Base-by-base conservation (phyloP, 2,797 vertebrate species). In the Notolabrus celidotus region DNA sequence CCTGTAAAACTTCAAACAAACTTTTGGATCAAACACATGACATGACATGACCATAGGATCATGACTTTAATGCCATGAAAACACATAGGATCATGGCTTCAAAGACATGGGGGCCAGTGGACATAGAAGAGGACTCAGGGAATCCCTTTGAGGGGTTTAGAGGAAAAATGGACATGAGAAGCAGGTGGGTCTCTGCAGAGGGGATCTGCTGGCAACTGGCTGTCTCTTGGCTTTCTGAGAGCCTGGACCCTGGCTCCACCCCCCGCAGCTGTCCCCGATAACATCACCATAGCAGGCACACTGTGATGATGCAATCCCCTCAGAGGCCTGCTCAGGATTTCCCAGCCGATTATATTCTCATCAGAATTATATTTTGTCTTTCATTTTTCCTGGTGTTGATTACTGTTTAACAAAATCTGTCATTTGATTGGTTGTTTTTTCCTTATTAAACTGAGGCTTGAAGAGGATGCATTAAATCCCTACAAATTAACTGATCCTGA, bases 241-340 rank as follows among this genome's bases (percentile, higher is more conserved):
- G 77, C 71, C 58, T 74, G 58, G 29, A 55, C 58, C 61, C 79
- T 80, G 81, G 83, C 81, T 77, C 78, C 70, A 55, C 84, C 77
- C 69, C 82, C 74, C 77, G 87, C 93, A 95, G 93, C 94, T 94
- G 94, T 93, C 90, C 67, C 72, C 29, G 81, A 90, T 91, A 90
- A 91, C 92, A 91, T 93, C 88, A 92, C 79, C 72, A 71, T 59
- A 82, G 80, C 73, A 83, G 82, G 86, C 85, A 82, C 77, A 69
- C 53, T 56, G 67, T 46, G 65, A 83, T 93, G 92, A 93, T 74
- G 92, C 89, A 93, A 93, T 89, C 78, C 77, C 80, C 85, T 84
- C 59, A 59, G 81, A 89, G 84, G 73, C 79, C 64, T 55, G 22
- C 61, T 74, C 74, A 86, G 85, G 89, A 88, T 84, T 87, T 86